Percentiles rank a stretch among this genome's conserved stretches.
Evolutionary conservation across 2,888 invertebrate species (phyloP).

Genomic region (Cabera pusaria): DNA sequence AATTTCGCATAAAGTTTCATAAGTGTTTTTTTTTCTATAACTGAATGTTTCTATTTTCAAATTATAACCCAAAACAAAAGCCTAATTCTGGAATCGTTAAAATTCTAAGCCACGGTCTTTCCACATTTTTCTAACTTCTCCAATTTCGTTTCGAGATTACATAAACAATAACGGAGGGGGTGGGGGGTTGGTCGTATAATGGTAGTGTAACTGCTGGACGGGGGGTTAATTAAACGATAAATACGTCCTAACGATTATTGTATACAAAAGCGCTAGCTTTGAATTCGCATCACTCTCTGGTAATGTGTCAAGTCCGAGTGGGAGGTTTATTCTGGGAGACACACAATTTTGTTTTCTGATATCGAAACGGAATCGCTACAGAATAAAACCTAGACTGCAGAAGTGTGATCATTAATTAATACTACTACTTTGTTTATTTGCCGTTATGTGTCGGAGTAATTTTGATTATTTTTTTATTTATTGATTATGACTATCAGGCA

Average conservation of each 20-base stretch:
- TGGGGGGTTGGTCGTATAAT: no score
- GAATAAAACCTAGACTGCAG: no score
- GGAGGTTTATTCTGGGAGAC: conserved; percentile 51
- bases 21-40: neutral
- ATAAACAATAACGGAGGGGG: conserved; percentile 66
- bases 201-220: conserved; percentile 54
- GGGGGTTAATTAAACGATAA: conserved; percentile 80
- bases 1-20: no score
- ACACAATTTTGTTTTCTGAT: no score
- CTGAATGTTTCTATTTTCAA: neutral
- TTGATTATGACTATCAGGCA: no score
- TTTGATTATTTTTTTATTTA: no score
- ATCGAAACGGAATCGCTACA: no score
- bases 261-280: conserved; percentile 75
- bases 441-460: no score
- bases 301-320: conserved; percentile 70
- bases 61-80: neutral
- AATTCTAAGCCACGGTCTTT: conserved; percentile 29
- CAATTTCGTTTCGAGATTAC: conserved; percentile 59
- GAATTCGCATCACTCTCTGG: conserved; percentile 80
- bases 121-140: conserved; percentile 56
- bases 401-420: no score
- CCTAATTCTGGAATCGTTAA: conserved; percentile 24
- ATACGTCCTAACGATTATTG: conserved; percentile 75
- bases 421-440: no score